Conservation (phyloP, 2,113 vertebrate genomes). For the Equus przewalskii region DNA sequence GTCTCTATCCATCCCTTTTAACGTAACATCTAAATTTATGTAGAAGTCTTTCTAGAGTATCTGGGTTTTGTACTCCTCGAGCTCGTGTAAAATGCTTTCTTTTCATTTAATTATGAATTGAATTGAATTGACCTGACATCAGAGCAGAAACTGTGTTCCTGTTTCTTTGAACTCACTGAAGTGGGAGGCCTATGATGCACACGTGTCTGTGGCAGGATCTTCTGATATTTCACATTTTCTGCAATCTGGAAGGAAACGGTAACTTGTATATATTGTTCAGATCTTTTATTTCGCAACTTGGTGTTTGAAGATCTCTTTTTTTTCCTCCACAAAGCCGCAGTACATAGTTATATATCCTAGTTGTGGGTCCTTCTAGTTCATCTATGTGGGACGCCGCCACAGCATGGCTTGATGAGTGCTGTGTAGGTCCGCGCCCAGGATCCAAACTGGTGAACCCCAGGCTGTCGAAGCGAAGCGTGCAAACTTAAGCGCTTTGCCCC, state of each 20-base stretch:
- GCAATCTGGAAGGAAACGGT: background rate
- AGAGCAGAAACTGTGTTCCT: background rate
- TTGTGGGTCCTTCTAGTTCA: too few relatives aligned
- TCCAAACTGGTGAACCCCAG: too few relatives aligned
- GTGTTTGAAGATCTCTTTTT: slow-evolving; percentile 24
- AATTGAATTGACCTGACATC: background rate
- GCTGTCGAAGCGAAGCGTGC: too few relatives aligned
- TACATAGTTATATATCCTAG: too few relatives aligned
- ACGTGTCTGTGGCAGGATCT: background rate
- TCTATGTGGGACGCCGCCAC: too few relatives aligned
- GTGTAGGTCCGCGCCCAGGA: too few relatives aligned
- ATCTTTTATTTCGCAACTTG: slow-evolving; percentile 24
- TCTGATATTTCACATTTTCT: background rate
- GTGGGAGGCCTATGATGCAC: background rate
- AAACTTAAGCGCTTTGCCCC: too few relatives aligned
- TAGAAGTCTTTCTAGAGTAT: background rate
- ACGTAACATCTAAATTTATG: background rate
- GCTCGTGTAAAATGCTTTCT: slow-evolving; percentile 2
- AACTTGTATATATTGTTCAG: background rate
- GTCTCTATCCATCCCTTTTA: background rate
- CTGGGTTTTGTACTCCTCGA: background rate
- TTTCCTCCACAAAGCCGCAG: background rate
- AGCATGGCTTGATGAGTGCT: too few relatives aligned
- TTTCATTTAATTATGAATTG: slow-evolving; percentile 7
- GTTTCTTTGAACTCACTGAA: slow-evolving; percentile 10